Evolutionary conservation across 2,113 vertebrate genomes (phyloP).

Genomic region (Mustelus asterias): DNA sequence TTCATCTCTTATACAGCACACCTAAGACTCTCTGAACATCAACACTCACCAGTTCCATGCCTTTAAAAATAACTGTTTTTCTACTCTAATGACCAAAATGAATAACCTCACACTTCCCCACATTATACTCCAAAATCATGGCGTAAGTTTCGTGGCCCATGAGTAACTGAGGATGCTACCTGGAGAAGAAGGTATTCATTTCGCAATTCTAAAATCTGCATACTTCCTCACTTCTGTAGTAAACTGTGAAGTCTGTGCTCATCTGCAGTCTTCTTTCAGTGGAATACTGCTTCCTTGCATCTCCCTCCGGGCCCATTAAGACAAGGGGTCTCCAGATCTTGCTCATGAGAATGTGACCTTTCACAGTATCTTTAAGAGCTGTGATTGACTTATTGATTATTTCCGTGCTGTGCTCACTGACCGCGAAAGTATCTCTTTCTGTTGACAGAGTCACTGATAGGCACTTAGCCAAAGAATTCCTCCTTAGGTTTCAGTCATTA

Average conservation of each 20-base stretch:
- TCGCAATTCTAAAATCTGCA: neutral
- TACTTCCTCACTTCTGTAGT: neutral
- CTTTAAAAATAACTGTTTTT: too few species aligned
- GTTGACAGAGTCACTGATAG: conserved; percentile 6
- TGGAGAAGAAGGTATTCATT: neutral
- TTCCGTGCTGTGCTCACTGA: neutral
- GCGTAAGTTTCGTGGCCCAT: neutral
- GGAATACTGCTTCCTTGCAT: neutral
- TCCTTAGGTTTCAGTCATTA: neutral
- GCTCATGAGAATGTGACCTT: conserved; percentile 14
- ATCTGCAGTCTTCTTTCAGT: neutral
- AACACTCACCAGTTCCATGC: too few species aligned
- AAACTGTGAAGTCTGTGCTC: neutral
- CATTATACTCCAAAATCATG: neutral
- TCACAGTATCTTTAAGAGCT: neutral
- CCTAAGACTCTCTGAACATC: too few species aligned
- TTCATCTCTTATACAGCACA: too few species aligned
- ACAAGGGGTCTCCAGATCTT: neutral
- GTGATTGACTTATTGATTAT: conserved; percentile 26
- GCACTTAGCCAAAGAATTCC: neutral
- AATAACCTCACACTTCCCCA: too few species aligned
- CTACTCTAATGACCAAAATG: too few species aligned
- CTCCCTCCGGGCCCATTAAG: neutral
- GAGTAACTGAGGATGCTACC: neutral
- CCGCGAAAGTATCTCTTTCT: neutral